Evolutionary conservation across 2,888 invertebrate species (phyloP), one percentile per base, ranked within the genome.

Genomic region (Hydrotaea diabolus): DNA sequence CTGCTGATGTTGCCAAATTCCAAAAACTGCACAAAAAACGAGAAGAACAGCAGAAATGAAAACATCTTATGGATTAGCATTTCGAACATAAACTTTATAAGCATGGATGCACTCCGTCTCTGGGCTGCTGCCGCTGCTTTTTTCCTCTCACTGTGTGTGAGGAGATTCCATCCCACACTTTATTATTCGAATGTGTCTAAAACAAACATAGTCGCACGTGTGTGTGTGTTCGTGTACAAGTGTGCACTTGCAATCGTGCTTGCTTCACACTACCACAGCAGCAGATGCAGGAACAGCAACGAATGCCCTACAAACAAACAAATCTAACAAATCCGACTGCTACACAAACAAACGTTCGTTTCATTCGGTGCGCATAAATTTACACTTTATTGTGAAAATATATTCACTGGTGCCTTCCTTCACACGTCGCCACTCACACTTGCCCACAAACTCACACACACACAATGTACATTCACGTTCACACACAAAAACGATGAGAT

Each of bases 31-130:
- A 84, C 23, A 49, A 46, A 55, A 72, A n/a, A n/a, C n/a, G n/a
- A n/a, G 23, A 43, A 23, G 23, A 74, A 46, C 26, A 46, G 13
- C 74, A 43, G 73, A 73, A 74, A 74, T 43, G 74, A 74, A 77
- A 85, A 73, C 79, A 82, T 82, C 79, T 82, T 77, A 85, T 79
- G 80, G 85, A 85, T 85, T 85, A 85, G 82, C 85, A 85, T 85
- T 85, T 85, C 77, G 46, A 85, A 79, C 82, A 85, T 85, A 80
- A 82, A 82, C 79, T 85, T 82, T 57, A 77, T 80, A 82, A 82
- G 79, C 79, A 80, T 85, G 79, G 77, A 80, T 82, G 84, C 84
- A 72, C 39, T 80, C 57, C 72, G 75, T 64, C 74, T 77, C 53
- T 64, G n/a, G 19, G 31, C 17, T 62, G 15, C 23, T 59, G 2